A percentile compares a stretch with the other conserved stretches of the same genome.
Evolutionary conservation across 2,888 invertebrate genomes (phyloP).

Genomic region (Brachypalpus laphriformis): DNA sequence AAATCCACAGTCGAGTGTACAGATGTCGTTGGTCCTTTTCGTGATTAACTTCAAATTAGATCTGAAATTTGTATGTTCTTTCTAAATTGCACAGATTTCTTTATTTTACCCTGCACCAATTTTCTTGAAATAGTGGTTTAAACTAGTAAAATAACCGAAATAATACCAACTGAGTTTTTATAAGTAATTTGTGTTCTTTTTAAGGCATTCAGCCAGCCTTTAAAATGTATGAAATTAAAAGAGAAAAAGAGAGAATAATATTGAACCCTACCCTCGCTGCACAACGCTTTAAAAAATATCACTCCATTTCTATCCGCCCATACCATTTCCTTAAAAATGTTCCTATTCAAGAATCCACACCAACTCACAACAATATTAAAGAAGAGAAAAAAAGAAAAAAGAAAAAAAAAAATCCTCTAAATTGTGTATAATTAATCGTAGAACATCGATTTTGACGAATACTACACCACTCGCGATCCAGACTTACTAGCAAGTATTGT

Average conservation of each 20-base stretch:
- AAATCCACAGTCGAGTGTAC: background rate
- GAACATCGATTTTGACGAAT: constrained; percentile 96
- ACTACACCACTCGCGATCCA: constrained; percentile 98
- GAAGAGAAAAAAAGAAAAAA: constrained; percentile 24
- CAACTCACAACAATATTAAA: background rate
- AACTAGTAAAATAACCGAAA: background rate
- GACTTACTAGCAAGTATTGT: constrained; percentile 97
- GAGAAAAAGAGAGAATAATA: background rate
- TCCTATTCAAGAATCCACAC: background rate
- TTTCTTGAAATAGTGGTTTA: background rate
- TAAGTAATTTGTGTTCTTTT: background rate
- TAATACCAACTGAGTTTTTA: background rate
- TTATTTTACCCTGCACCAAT: background rate
- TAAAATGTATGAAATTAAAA: background rate
- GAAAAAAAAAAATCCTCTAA: constrained; percentile 34
- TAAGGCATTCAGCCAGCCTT: background rate
- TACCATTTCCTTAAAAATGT: background rate
- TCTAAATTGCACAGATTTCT: constrained; percentile 6
- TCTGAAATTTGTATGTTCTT: background rate
- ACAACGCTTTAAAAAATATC: background rate
- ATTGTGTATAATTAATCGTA: constrained; percentile 81
- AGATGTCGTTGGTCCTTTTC: background rate
- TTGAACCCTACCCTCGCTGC: background rate
- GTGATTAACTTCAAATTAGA: constrained; percentile 24
- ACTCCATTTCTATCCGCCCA: background rate